Evolutionary conservation across 2,888 invertebrate genomes (phyloP).

Genomic region (Polydrusus tereticollis): DNA sequence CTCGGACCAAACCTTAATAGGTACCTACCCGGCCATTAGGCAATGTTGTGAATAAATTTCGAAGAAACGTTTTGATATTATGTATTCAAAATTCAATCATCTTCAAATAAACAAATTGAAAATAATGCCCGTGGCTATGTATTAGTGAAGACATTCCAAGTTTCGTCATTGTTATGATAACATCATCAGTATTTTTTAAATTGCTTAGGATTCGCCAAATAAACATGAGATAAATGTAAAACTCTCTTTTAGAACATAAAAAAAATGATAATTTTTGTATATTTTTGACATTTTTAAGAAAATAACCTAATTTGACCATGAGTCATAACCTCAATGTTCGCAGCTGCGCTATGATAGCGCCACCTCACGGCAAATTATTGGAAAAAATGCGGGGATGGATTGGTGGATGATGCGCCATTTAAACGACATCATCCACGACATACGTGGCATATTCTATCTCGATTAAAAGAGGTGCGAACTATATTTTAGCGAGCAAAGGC

Average conservation of each 20-base stretch:
- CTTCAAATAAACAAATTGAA: too few species aligned
- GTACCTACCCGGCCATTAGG: too few species aligned
- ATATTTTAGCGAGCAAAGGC: neutral
- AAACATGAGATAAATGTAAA: neutral
- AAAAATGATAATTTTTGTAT: neutral
- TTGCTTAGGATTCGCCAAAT: too few species aligned
- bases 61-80: too few species aligned
- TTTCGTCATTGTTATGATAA: neutral
- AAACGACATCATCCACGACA: slow-evolving; percentile 13
- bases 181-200: neutral
- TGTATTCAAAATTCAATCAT: too few species aligned
- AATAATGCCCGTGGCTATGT: too few species aligned
- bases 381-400: neutral
- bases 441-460: slow-evolving; percentile 35
- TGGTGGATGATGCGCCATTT: neutral
- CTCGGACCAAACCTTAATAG: too few species aligned
- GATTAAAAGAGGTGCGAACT: slow-evolving; percentile 9
- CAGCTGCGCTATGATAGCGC: neutral
- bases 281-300: neutral
- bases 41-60: too few species aligned
- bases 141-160: neutral
- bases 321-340: neutral
- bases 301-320: neutral
- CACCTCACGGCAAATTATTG: neutral
- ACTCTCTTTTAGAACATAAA: neutral